Evolutionary conservation across 1,140 invertebrate genomes (phyloP), one percentile per base, ranked within the genome.

Genomic region (Zaprionus ornatus): DNA sequence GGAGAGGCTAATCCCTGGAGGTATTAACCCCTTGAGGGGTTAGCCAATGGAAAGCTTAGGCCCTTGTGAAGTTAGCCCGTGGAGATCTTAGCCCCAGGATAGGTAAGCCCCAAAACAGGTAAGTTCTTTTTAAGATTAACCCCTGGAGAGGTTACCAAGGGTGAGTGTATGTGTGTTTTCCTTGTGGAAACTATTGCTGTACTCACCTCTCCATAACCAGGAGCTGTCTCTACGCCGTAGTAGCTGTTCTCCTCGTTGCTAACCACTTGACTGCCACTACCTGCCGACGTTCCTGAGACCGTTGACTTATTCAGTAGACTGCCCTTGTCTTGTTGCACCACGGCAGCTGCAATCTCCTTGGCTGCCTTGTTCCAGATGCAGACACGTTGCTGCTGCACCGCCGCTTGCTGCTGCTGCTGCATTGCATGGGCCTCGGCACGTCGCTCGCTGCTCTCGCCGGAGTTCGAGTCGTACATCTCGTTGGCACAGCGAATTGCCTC

Each of bases 331-430:
- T 88, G 84, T 12, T 80, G 70, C n/a, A 82, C 78, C 7, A 85
- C 82, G 17, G 93, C 93, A 17, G 91, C 92, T 35, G 92, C 93
- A 9, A 93, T 91, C 27, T 93, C 78, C 74, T 88, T 77, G 82
- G 85, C 77, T 4, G 79, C 56, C 64, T 90, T 90, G 50, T 87
- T 92, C 96, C 96, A 97, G 15, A 96, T 95, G 92, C 96, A 97
- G 27, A 96, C 95, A 54, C 95, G 73, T 27, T 90, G 81, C 45
- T 90, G 85, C 61, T 90, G 85, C 13, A 90, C 86, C 1, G 81
- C 85, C 9, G 85, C 86, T 70, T 90, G 85, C 7, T 88, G 45
- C 19, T 50, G 42, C 3, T 88, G 85, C 50, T 90, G 80, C 35
- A 83, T 42, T 6, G 70, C 17, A 2, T 78, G 70, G 1, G 77